These are phyloP conservation scores for Torymus tubicola DNA, from an alignment of 2,888 invertebrate genomes.

Conservation along the genomic window DNA sequence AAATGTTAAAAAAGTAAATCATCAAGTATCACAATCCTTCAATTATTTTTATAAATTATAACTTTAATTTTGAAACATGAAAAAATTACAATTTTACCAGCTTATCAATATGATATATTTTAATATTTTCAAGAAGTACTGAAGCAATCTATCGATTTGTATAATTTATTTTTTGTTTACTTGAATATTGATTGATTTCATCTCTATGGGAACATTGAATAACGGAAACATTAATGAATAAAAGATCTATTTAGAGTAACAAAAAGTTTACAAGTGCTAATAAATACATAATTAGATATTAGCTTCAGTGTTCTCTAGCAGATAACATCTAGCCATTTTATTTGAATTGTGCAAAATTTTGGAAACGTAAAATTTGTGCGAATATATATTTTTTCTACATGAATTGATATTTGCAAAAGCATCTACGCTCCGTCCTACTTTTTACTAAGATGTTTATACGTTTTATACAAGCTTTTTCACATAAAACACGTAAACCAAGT, in stretches of 20 bases:
- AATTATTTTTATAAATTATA: too few relatives aligned
- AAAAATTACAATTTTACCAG: too few relatives aligned
- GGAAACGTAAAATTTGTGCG: slow-evolving; percentile 17
- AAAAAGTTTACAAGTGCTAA: too few relatives aligned
- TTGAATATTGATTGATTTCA: too few relatives aligned
- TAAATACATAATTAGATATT: not conserved
- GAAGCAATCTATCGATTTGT: too few relatives aligned
- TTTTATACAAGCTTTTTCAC: slow-evolving; percentile 44
- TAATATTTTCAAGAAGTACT: too few relatives aligned
- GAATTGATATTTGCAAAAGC: slow-evolving; percentile 31
- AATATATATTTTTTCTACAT: slow-evolving; percentile 18
- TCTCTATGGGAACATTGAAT: too few relatives aligned
- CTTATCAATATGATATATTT: too few relatives aligned
- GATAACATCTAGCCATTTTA: not conserved
- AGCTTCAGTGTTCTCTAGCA: not conserved
- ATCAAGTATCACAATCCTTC: too few relatives aligned
- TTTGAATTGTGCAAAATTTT: slow-evolving; percentile 21
- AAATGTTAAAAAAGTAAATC: not conserved
- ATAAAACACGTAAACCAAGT: slow-evolving; percentile 45
- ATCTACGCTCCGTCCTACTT: slow-evolving; percentile 59
- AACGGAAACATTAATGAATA: not conserved
- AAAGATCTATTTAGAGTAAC: not conserved
- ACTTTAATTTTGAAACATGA: too few relatives aligned
- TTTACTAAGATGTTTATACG: slow-evolving; percentile 48
- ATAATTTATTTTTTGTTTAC: too few relatives aligned